Evolutionary conservation across 2,888 invertebrate genomes (phyloP).

Genomic region (Tetragonula carbonaria): DNA sequence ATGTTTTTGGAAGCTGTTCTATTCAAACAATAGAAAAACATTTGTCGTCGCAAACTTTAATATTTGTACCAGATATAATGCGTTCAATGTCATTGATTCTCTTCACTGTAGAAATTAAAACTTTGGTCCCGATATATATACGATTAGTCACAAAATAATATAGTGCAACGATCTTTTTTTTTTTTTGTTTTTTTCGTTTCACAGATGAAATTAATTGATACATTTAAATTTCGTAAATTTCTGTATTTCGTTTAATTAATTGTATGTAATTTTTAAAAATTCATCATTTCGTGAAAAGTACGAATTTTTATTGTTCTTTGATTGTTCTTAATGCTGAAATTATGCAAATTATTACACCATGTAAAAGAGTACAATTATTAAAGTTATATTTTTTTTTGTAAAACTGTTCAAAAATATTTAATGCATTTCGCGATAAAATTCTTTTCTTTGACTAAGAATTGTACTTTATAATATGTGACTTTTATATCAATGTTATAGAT

Average conservation of each 20-base stretch:
- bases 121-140: slow-evolving; percentile 39
- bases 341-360: slow-evolving; percentile 14
- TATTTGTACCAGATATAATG: slow-evolving; percentile 15
- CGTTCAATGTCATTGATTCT: not conserved
- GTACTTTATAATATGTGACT: not conserved
- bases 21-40: slow-evolving; percentile 13
- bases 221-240: slow-evolving; percentile 1
- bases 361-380: not conserved
- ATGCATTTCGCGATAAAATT: slow-evolving; percentile 12
- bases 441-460: not conserved
- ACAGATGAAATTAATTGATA: slow-evolving; percentile 9
- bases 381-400: slow-evolving; percentile 13
- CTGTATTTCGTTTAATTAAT: not conserved
- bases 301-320: not conserved
- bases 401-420: slow-evolving; percentile 17
- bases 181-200: not conserved
- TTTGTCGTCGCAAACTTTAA: slow-evolving; percentile 28
- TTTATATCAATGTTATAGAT: not conserved
- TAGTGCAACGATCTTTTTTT: not conserved
- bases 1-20: slow-evolving; percentile 34
- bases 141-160: slow-evolving; percentile 13
- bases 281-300: not conserved
- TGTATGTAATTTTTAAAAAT: not conserved
- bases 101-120: slow-evolving; percentile 6
- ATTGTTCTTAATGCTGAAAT: slow-evolving; percentile 10